Percentiles rank a stretch among this genome's conserved stretches.
phyloP scores from a whole-genome alignment of 1,140 invertebrate species.

The Radopholus similis region DNA sequence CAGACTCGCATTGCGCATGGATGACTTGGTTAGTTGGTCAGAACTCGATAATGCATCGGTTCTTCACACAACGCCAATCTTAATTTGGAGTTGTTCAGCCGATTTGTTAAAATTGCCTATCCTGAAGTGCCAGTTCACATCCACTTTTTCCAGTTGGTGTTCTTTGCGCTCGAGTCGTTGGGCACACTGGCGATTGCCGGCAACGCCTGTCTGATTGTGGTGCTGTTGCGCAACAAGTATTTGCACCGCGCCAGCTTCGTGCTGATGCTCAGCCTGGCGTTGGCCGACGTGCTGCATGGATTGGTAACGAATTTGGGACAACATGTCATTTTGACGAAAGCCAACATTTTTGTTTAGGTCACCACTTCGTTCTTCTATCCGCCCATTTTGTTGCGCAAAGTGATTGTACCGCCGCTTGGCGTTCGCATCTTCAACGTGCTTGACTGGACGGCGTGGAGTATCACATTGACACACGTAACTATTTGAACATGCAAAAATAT shows the following conservation, averaged over 20 bases:
- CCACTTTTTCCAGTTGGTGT: slow-evolving; percentile 33
- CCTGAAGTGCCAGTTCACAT: neutral
- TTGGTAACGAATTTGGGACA: no score
- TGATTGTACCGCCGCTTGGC: slow-evolving; percentile 38
- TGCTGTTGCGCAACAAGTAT: slow-evolving; percentile 54
- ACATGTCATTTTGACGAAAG: no score
- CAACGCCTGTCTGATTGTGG: slow-evolving; percentile 51
- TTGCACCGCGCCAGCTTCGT: slow-evolving; percentile 54
- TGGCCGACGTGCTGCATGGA: slow-evolving; percentile 56
- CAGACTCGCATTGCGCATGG: no score
- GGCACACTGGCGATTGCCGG: slow-evolving; percentile 53
- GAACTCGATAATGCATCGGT: no score
- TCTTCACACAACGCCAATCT: neutral
- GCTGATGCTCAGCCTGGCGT: slow-evolving; percentile 55
- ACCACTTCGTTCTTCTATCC: slow-evolving; percentile 60
- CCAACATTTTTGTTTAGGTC: no score
- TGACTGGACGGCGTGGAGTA: slow-evolving; percentile 59
- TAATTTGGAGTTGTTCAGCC: neutral
- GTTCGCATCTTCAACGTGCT: slow-evolving; percentile 56
- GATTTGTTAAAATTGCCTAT: neutral
- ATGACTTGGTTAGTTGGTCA: neutral
- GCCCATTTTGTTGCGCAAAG: slow-evolving; percentile 49
- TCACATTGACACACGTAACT: slow-evolving; percentile 54
- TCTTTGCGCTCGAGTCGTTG: slow-evolving; percentile 48
- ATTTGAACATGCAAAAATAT: no score